phyloP scores from a whole-genome alignment of 2,888 invertebrate species.

The Tridacna gigas region DNA sequence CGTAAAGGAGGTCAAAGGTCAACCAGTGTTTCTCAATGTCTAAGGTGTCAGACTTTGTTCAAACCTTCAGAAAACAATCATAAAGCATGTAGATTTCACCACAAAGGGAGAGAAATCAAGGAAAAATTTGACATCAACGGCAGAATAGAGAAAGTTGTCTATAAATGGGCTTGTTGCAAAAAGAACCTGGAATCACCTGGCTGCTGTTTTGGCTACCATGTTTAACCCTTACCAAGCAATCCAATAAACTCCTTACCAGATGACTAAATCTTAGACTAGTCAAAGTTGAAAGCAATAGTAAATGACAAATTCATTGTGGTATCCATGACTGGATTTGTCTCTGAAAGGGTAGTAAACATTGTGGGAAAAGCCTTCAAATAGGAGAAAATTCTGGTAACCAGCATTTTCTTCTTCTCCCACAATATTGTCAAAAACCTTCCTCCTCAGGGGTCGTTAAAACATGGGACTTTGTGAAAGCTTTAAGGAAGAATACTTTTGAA shows the following conservation, averaged over 20 bases:
- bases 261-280: too few relatives aligned
- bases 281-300: too few relatives aligned
- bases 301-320: too few relatives aligned
- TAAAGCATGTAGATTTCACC: constrained; percentile 76
- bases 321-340: too few relatives aligned
- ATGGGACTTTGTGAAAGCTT: too few relatives aligned
- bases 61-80: constrained; percentile 74
- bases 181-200: constrained; percentile 74
- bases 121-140: constrained; percentile 75
- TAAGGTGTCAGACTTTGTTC: constrained; percentile 77
- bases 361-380: too few relatives aligned
- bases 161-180: constrained; percentile 81
- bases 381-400: too few relatives aligned
- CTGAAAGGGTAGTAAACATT: too few relatives aligned
- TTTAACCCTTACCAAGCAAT: constrained; percentile 44
- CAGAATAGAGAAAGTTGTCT: constrained; percentile 70
- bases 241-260: neutral
- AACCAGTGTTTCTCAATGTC: constrained; percentile 74
- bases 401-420: too few relatives aligned
- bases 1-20: constrained; percentile 61
- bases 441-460: too few relatives aligned
- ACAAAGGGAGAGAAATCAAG: constrained; percentile 75
- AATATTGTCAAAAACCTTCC: too few relatives aligned
- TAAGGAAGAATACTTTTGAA: too few relatives aligned
- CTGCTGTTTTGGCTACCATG: constrained; percentile 76